Base-by-base conservation (phyloP, 2,888 invertebrate species). In the Gymnosoma rotundatum region DNA sequence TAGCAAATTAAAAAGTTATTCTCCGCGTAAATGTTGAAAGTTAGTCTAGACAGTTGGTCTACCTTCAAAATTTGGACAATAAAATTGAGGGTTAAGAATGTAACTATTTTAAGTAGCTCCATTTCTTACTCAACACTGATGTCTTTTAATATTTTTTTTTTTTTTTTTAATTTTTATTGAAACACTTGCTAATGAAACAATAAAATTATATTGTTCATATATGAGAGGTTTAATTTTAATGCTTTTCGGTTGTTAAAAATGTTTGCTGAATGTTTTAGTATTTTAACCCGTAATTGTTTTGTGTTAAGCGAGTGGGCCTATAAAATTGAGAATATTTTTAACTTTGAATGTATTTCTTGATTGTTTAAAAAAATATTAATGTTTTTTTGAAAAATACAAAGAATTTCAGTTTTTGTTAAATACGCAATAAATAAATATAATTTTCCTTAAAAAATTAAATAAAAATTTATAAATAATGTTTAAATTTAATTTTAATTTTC, bases 1-100 rank as follows among this genome's bases (percentile, higher is more conserved):
- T 87, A 88, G 87, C 89, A 88, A 88, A 87, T 90, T 88, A 88
- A 72, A 32, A 66, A 86, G 84, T 83, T 86, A 87, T 72, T 73
- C 69, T 54, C 25, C 63, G 21, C 21, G 20, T 58, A 60, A 60
- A 60, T 74, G 7, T 78, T 76, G 36, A 76, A 63, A 63, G 50
- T 4, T 14, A 42, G 73, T 84, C 78, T 81, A 80, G 84, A 81
- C 84, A 69, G 21, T 52, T 69, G 25, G 84, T 69, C 84, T 83
- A 69, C 21, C 67, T 73, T 10, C 48, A 56, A 75, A 70, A 70
- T 32, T n/a, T 63, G 50, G 50, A 38, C 50, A 76, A 60, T 60
- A 66, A 54, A 72, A 60, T 63, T 12, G 21, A 16, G 52, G 58
- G 16, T 42, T 16, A 61, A 36, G n/a, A 36, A 54, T 20, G 36